Base-by-base conservation (phyloP, 2,888 invertebrate species). In the Drosophila prostipennis region DNA sequence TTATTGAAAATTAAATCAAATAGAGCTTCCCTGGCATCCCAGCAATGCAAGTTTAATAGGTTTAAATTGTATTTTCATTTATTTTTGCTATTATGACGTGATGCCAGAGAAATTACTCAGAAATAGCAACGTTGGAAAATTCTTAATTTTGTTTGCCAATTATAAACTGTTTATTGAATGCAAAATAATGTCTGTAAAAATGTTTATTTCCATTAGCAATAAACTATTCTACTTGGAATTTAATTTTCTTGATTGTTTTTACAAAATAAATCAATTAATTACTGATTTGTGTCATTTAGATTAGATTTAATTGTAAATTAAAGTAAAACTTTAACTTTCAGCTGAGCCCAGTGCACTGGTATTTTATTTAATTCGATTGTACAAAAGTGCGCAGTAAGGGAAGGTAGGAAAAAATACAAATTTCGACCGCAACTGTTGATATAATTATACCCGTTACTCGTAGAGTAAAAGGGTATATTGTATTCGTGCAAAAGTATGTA, bases 371-470 rank as follows among this genome's bases (percentile, higher is more conserved):
- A 2, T 2, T 19, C 19, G 6, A 13, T 16, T 7, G 7, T 36
- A n/a, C 13, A 23, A 37, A 13, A 10, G 16, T 40, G 14, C 16
- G 1, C 8, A 14, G 16, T 8, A 34, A 13, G 13, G 13, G 1
- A 16, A 49, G 26, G 2, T 14, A 1, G 14, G 6, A 6, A 34
- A 34, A 48, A 14, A 6, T 34, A 19, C 14, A 14, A 48, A 48
- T 34, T 34, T 26, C n/a, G n/a, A 23, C 14, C 23, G 23, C 56
- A 56, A 26, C 58, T 34, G 56, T 56, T 61, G 39, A 36, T 46
- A 14, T 37, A 36, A n/a, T 2, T n/a, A 19, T 19, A 19, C 19
- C 19, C 19, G 19, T 19, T 19, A 19, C 19, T 19, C 19, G 19
- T 19, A 19, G 19, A 19, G 19, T 19, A 19, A 19, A 19, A 19